Conservation (phyloP, 2,797 vertebrate genomes). For the Coracias cyanogaster region DNA sequence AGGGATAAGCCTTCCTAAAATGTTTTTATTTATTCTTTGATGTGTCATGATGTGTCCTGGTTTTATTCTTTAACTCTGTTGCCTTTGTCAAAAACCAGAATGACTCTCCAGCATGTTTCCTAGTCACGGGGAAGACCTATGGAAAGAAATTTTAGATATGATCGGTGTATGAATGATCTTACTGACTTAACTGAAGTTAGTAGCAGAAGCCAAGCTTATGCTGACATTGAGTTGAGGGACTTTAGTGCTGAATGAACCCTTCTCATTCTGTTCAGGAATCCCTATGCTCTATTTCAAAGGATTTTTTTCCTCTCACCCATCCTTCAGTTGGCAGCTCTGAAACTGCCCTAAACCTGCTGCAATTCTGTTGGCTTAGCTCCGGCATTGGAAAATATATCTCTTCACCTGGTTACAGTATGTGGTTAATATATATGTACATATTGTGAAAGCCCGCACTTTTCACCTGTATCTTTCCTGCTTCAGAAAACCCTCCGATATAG, state of each 20-base stretch:
- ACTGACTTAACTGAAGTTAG: not conserved
- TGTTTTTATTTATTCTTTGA: not conserved
- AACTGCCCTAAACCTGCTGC: not conserved
- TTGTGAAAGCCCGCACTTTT: not conserved
- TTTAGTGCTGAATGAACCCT: not conserved
- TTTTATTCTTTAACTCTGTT: not conserved
- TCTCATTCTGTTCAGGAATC: not conserved
- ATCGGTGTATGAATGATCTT: not conserved
- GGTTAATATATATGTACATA: accelerated
- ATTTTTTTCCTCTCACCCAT: not conserved
- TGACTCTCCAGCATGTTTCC: accelerated
- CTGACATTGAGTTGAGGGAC: not conserved
- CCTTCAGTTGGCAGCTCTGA: not conserved
- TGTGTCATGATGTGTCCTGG: not conserved
- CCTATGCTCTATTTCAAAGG: accelerated
- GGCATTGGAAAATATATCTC: not conserved
- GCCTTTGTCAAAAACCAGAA: not conserved
- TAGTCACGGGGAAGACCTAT: not conserved
- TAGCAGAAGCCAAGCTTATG: not conserved
- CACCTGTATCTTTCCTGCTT: not conserved
- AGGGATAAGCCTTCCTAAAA: not conserved
- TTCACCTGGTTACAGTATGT: not conserved
- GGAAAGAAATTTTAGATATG: not conserved
- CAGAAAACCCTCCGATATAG: not conserved
- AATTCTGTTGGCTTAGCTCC: not conserved